Base-by-base conservation (phyloP, 2,888 invertebrate genomes). In the Phragmatobia fuliginosa region DNA sequence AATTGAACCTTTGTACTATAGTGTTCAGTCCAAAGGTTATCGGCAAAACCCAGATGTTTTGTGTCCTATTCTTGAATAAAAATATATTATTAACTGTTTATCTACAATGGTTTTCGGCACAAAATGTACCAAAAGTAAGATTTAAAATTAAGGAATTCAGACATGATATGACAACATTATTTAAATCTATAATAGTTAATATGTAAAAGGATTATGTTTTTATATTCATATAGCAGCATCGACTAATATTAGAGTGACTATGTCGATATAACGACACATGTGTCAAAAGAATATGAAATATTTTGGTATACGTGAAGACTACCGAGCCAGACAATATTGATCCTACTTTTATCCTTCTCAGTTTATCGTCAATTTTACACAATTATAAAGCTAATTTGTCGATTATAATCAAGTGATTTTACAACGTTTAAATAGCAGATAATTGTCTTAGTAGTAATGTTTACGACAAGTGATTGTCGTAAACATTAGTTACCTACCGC, bases 401-500 rank as follows among this genome's bases (percentile, higher is more conserved):
- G 36, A 52, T 56, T 56, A 31, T 38, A 65, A 56, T 21, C 52
- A 64, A 64, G 33, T 25, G 21, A 56, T 56, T 36, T 5, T 56
- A 65, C 28, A 5, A 56, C 36, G n/a, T 36, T 56, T 21, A 58
- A 58, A 36, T 41, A 36, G 41, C 18, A 21, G 45, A 28, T 38
- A 64, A 32, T 60, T 64, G 31, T 45, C 11, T 41, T 36, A 38
- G n/a, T 31, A 36, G 52, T 62, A 21, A n/a, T 62, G 41, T 18
- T 58, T 68, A 49, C 45, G 45, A 64, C 68, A 59, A 28, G 56
- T 58, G 25, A 32, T 59, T 59, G 63, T 45, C 32, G 4, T 59
- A 33, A 45, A 49, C 25, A 60, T 64, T 68, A 45, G 33, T 68
- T 33, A n/a, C 18, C 8, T 33, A 49, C n/a, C 21, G 64, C 60